Evolutionary conservation across 1,140 invertebrate species (phyloP), one percentile per base, ranked within the genome.

Genomic region (Drosophila kepulauana): DNA sequence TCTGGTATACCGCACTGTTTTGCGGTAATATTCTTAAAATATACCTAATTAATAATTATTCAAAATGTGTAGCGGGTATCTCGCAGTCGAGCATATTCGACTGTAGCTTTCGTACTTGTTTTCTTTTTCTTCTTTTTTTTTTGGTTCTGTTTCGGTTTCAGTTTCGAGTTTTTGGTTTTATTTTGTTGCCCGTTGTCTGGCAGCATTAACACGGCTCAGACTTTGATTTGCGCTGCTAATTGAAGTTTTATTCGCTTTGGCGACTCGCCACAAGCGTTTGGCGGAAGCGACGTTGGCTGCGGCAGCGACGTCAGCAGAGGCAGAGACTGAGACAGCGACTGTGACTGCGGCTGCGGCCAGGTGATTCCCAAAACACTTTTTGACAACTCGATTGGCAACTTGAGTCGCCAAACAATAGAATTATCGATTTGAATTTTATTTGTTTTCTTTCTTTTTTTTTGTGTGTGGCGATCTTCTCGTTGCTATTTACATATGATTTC

Each of bases 161-260:
- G 49, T 65, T 71, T 56, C 46, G 30, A 8, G 30, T 54, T 71
- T 7, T 58, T 16, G 49, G 43, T 69, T 75, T 69, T 45, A 45
- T 48, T 57, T 63, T 28, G 25, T 15, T 57, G 45, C 59, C 54
- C 15, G 28, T 70, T 68, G 64, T 68, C 71, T 74, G 71, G 49
- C 33, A 68, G 73, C 61, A 75, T 71, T 75, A 75, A 38, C 46
- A 30, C 16, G 68, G 73, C 68, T 75, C 73, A 75, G 75, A 82
- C 82, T 87, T 71, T 87, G 79, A 86, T 82, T 87, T 86, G 79
- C 64, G 65, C 76, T 82, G 72, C 84, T 86, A 86, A 86, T 86
- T 86, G 79, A 68, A 79, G 71, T 79, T 86, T 78, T 63, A 87
- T 86, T 81, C 71, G 30, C 49, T 30, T 10, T 13, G 16, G 16